Conservation (phyloP, 2,113 vertebrate genomes). For the Trematocara zebra region DNA sequence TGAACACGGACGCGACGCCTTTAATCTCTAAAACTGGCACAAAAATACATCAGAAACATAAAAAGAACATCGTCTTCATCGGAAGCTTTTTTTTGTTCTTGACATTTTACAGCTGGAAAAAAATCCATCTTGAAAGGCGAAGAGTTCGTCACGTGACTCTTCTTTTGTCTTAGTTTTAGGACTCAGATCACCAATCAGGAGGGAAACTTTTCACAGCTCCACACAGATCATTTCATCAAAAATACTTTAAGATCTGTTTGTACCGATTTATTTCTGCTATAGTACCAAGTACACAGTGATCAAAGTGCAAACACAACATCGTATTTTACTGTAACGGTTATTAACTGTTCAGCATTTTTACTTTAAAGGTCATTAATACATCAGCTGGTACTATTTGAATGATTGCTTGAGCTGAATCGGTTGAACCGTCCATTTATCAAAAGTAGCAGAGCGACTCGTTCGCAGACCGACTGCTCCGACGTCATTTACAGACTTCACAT, state of each 20-base stretch:
- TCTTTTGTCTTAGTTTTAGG: neutral
- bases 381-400: neutral
- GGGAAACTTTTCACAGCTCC: neutral
- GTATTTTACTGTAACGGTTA: neutral
- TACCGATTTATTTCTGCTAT: neutral
- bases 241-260: neutral
- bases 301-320: constrained; percentile 31
- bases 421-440: neutral
- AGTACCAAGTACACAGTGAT: constrained; percentile 7
- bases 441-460: neutral
- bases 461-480: neutral
- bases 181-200: neutral
- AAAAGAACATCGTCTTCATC: neutral
- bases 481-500: neutral
- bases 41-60: constrained; percentile 8
- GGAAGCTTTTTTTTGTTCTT: neutral
- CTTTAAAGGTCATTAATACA: neutral
- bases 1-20: neutral
- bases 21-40: constrained; percentile 39
- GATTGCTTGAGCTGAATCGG: neutral
- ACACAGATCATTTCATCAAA: neutral
- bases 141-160: neutral
- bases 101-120: neutral
- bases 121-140: neutral
- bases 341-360: neutral